These are phyloP conservation scores for Toxotes jaculatrix DNA, from an alignment of 2,113 vertebrate species.

Conservation along the genomic window DNA sequence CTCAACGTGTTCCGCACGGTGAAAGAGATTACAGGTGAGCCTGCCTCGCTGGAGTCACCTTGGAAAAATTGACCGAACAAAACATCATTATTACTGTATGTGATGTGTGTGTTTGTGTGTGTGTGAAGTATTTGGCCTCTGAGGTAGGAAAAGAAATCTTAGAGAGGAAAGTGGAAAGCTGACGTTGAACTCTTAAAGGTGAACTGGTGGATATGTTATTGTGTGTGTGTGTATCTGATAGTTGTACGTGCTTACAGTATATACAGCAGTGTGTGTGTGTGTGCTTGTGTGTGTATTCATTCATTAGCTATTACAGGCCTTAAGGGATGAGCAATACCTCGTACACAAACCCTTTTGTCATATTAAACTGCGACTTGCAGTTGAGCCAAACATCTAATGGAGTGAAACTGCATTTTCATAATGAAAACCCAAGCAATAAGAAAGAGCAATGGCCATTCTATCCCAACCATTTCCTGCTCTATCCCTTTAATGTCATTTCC, in stretches of 20 bases:
- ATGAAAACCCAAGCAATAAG: constrained; percentile 83
- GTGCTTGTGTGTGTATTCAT: constrained; percentile 55
- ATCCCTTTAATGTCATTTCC: constrained; percentile 68
- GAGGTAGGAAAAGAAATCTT: constrained; percentile 24
- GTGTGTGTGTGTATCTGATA: constrained; percentile 12
- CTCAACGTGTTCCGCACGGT: constrained; percentile 95
- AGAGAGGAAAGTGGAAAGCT: neutral
- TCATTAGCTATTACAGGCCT: constrained; percentile 74
- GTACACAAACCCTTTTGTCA: constrained; percentile 81
- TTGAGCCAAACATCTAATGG: constrained; percentile 85
- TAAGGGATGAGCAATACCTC: constrained; percentile 75
- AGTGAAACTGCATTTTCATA: constrained; percentile 83
- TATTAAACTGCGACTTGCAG: constrained; percentile 73
- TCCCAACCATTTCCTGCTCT: constrained; percentile 54
- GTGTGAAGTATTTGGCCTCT: constrained; percentile 2
- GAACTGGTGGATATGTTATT: constrained; percentile 21
- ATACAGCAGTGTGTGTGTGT: constrained; percentile 4
- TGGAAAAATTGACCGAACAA: constrained; percentile 14
- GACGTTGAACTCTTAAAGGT: constrained; percentile 33
- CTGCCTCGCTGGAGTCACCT: constrained; percentile 8
- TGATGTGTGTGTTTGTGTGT: neutral
- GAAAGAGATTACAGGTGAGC: constrained; percentile 96
- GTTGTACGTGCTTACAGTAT: constrained; percentile 11
- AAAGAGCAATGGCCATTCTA: constrained; percentile 77
- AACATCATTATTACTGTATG: neutral